phyloP scores from a whole-genome alignment of 2,797 vertebrate genomes.

The Galago senegalensis region DNA sequence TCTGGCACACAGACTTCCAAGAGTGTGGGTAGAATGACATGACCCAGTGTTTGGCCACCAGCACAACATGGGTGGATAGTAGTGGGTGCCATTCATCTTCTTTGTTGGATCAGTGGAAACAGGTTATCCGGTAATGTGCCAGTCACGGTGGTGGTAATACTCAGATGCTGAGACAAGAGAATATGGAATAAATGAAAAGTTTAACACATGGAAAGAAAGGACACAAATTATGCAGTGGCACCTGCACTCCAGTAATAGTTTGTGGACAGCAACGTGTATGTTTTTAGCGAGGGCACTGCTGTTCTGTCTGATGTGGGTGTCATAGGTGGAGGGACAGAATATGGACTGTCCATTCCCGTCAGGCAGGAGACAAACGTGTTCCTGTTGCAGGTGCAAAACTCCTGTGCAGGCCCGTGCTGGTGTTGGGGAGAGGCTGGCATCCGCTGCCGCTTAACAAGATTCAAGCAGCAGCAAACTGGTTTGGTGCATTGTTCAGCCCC shows the following conservation, averaged over 20 bases:
- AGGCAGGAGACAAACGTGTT: not conserved
- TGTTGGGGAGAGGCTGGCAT: not conserved
- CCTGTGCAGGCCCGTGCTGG: not conserved
- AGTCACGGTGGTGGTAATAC: not conserved
- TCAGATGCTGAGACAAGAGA: not conserved
- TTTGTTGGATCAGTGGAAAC: not conserved
- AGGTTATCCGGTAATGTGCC: not conserved
- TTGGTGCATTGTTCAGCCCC: not conserved
- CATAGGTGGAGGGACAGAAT: not conserved
- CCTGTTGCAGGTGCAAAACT: not conserved
- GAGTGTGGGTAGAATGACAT: not conserved
- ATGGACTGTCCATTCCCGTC: too few species aligned
- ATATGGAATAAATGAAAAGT: not conserved
- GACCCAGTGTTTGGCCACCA: not conserved
- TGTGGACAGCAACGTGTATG: accelerated
- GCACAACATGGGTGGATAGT: accelerated
- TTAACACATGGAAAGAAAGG: not conserved
- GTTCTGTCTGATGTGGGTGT: accelerated
- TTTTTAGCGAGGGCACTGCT: accelerated
- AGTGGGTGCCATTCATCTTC: not conserved
- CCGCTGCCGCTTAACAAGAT: not conserved
- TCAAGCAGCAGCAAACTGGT: not conserved
- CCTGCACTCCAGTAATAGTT: not conserved
- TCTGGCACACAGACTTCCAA: not conserved
- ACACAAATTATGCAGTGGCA: not conserved